Percentiles rank a stretch among this genome's conserved stretches.
Conservation (phyloP, 2,888 invertebrate species). For the Chrysina gloriosa region DNA sequence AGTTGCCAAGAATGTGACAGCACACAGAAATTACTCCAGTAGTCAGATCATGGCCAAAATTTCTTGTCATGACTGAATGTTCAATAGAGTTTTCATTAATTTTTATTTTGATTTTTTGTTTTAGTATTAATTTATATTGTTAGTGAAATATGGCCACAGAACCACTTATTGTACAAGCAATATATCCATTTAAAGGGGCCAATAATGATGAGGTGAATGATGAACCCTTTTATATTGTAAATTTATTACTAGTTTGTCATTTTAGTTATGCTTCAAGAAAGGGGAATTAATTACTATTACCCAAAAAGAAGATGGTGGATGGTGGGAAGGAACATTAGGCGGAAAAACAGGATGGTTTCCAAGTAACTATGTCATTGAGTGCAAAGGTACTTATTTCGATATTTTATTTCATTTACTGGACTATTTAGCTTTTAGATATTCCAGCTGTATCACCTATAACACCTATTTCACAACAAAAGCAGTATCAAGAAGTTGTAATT, state of each 20-base stretch:
- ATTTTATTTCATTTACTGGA: not conserved
- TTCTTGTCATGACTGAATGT: slow-evolving; percentile 42
- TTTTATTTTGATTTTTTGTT: slow-evolving; percentile 25
- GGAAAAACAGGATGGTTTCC: slow-evolving; percentile 99
- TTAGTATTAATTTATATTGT: slow-evolving; percentile 5
- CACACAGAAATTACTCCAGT: slow-evolving; percentile 61
- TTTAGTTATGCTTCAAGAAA: slow-evolving; percentile 90
- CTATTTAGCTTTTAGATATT: slow-evolving; percentile 31
- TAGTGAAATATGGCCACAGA: slow-evolving; percentile 68
- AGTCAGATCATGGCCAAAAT: slow-evolving; percentile 55
- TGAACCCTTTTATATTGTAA: not conserved
- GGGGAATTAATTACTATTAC: slow-evolving; percentile 97
- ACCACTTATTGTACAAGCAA: slow-evolving; percentile 84
- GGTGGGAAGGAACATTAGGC: slow-evolving; percentile 99
- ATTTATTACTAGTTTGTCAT: slow-evolving; percentile 48
- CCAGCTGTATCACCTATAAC: slow-evolving; percentile 62
- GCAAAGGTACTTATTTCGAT: slow-evolving; percentile 70
- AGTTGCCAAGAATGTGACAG: slow-evolving; percentile 66
- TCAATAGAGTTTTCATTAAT: slow-evolving; percentile 34
- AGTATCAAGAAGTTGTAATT: slow-evolving; percentile 86
- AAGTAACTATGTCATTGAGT: slow-evolving; percentile 95
- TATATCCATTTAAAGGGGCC: slow-evolving; percentile 93
- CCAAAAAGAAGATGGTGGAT: slow-evolving; percentile 95
- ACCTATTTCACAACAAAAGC: slow-evolving; percentile 72
- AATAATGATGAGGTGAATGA: slow-evolving; percentile 93